Base-by-base conservation (phyloP, 2,797 vertebrate genomes). In the Myotis daubentonii region DNA sequence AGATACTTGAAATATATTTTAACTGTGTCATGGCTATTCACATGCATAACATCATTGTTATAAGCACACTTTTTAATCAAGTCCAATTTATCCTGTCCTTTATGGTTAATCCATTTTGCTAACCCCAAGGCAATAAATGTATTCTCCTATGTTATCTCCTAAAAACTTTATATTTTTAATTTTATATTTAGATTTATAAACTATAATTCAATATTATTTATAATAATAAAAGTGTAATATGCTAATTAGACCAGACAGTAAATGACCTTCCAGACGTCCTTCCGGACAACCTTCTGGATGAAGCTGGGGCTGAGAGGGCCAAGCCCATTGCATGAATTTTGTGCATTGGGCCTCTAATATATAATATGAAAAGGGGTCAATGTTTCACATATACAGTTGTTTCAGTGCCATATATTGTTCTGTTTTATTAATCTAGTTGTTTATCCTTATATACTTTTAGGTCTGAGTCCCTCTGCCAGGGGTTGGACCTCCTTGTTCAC, bases 401-500 rank as follows among this genome's bases (percentile, higher is more conserved):
- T 80, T 85, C 2, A 60, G 9, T 57, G 36, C 33, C 2, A 7
- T 85, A 60, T 68, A 49, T 19, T 82, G 6, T 85, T 68, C 49
- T 71, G n/a, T 79, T 94, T 53, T 55, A 79, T 92, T 83, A 72
- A 72, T 89, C 17, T 83, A 92, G 22, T 55, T 82, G 16, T 87
- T 33, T 76, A 44, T 70, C 19, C 38, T 79, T 79, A 79, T 79
- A 47, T 60, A 28, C 57, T 28, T 23, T 60, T 28, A 60, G 57
- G 55, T 57, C 25, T 60, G 23, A 60, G 55, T 60, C 23, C 57
- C 23, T 28, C 4, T 28, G 23, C 23, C 23, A 28, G 5, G 57
- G 57, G 1, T 25, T 60, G 57, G 57, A 25, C 23, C 10, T 60
- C 23, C 11, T 60, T 60, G 23, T 12, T 28, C 57, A 60, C 57